phyloP scores from a whole-genome alignment of 2,113 vertebrate species.

The Dipodomys spectabilis region DNA sequence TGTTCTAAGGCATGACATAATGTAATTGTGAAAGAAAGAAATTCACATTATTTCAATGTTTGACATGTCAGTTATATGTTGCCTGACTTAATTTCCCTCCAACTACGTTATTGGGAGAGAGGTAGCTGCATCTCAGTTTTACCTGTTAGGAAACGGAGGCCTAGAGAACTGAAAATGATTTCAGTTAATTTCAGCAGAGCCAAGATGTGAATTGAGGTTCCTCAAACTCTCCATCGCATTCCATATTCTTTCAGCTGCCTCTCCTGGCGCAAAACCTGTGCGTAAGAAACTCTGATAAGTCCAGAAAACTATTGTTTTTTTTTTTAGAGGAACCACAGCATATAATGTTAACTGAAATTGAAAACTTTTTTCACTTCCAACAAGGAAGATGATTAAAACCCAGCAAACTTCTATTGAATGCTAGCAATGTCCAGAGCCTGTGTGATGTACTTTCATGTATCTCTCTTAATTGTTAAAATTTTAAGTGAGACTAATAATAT shows the following conservation, averaged over 20 bases:
- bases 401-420: neutral
- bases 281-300: neutral
- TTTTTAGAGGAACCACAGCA: neutral
- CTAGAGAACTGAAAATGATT: neutral
- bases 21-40: slow-evolving; percentile 10
- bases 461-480: neutral
- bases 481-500: slow-evolving; percentile 15
- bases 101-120: neutral
- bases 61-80: no score
- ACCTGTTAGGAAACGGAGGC: neutral
- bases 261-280: neutral
- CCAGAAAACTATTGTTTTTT: neutral
- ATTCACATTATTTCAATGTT: slow-evolving; percentile 10
- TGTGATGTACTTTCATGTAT: neutral
- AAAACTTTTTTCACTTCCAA: slow-evolving; percentile 28
- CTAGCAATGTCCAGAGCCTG: neutral
- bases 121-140: neutral
- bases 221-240: neutral
- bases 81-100: neutral
- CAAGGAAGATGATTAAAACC: neutral
- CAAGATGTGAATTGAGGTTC: neutral
- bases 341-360: neutral
- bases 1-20: neutral
- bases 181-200: neutral
- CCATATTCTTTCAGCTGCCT: neutral